These are phyloP conservation scores for Neolamprologus modestus DNA, from an alignment of 2,113 vertebrate species.

Conservation along the genomic window DNA sequence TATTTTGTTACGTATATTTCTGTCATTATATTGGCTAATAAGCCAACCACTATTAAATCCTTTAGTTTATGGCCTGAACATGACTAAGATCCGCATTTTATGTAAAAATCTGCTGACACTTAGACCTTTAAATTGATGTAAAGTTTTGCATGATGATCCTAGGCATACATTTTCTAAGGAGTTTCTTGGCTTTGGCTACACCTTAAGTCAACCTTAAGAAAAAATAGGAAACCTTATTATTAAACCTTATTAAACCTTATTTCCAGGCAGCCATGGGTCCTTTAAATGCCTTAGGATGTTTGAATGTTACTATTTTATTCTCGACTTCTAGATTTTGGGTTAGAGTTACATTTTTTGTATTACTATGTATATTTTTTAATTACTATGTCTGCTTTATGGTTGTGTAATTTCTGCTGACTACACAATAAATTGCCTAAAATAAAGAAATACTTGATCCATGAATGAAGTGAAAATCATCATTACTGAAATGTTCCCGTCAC, in stretches of 20 bases:
- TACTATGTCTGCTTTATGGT: neutral
- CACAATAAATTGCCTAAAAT: neutral
- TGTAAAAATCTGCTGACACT: neutral
- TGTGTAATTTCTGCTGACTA: neutral
- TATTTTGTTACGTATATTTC: neutral
- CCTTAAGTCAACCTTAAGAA: neutral
- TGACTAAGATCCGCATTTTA: neutral
- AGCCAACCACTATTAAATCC: constrained; percentile 4
- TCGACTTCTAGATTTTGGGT: neutral
- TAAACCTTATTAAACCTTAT: neutral
- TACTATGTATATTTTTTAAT: neutral
- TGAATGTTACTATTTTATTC: neutral
- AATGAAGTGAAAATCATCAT: neutral
- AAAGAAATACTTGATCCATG: neutral
- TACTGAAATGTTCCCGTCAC: neutral
- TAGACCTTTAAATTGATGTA: neutral
- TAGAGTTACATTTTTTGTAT: neutral
- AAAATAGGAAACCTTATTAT: neutral
- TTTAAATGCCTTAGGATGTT: neutral
- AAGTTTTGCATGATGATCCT: neutral
- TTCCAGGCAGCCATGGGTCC: neutral
- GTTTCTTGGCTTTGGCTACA: neutral
- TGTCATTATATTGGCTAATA: neutral
- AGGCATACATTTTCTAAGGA: neutral
- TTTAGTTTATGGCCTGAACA: neutral